A percentile compares a stretch with the other conserved stretches of the same genome.
These are phyloP conservation scores for Labeo calbasu DNA, from an alignment of 2,797 vertebrate species.

Conservation along the genomic window DNA sequence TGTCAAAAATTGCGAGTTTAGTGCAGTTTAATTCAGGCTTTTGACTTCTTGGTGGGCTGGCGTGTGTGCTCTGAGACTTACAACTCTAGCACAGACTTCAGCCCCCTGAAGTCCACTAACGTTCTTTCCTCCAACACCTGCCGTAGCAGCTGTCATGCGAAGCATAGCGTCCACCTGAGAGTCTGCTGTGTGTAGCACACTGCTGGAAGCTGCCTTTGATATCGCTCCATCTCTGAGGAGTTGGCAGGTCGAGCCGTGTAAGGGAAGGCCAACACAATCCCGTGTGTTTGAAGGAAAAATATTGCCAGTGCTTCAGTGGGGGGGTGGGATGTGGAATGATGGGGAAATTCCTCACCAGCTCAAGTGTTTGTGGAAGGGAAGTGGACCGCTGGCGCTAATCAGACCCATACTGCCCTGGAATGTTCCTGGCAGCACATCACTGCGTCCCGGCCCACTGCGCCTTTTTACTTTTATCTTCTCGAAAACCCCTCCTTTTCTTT, in stretches of 20 bases:
- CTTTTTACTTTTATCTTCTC: constrained; percentile 66
- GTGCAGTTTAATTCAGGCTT: not conserved
- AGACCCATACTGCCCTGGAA: constrained; percentile 62
- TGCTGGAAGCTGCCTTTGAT: constrained; percentile 23
- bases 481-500: constrained; percentile 43
- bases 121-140: not conserved
- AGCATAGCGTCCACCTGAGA: not conserved
- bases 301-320: constrained; percentile 44
- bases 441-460: constrained; percentile 49
- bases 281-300: constrained; percentile 47
- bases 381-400: constrained; percentile 54
- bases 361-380: constrained; percentile 49
- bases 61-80: not conserved
- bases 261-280: constrained; percentile 49
- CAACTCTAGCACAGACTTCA: not conserved
- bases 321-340: constrained; percentile 33
- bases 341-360: constrained; percentile 54
- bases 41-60: not conserved
- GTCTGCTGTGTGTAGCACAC: constrained; percentile 19
- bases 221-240: constrained; percentile 48
- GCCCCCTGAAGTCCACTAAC: not conserved
- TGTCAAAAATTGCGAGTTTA: not conserved
- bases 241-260: constrained; percentile 42
- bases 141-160: not conserved
- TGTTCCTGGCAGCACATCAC: constrained; percentile 62